These are phyloP conservation scores for Polymixis lichenea DNA, from an alignment of 2,888 invertebrate genomes.

Conservation along the genomic window DNA sequence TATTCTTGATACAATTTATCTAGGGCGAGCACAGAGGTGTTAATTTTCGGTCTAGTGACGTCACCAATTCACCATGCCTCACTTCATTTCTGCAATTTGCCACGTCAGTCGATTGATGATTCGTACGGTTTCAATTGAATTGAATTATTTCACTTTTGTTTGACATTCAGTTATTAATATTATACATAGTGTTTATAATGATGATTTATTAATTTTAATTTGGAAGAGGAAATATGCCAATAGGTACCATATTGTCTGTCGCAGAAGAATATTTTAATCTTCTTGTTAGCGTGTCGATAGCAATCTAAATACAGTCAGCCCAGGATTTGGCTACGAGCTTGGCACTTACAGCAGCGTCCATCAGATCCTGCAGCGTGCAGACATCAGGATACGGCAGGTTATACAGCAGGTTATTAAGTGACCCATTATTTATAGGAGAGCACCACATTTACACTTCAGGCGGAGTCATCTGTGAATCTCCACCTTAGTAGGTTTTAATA, in stretches of 20 bases:
- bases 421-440: too few relatives aligned
- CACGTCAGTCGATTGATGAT: conserved; percentile 48
- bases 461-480: too few relatives aligned
- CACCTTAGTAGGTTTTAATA: neutral
- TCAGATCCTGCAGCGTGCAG: too few relatives aligned
- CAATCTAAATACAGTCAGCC: too few relatives aligned
- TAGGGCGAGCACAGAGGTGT: conserved; percentile 11
- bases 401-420: too few relatives aligned
- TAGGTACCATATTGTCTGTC: neutral
- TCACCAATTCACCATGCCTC: conserved; percentile 32
- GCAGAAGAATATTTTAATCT: neutral
- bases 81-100: conserved; percentile 30
- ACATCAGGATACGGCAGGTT: too few relatives aligned
- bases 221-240: neutral
- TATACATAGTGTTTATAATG: conserved; percentile 21
- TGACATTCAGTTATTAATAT: conserved; percentile 41
- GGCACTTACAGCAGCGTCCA: too few relatives aligned
- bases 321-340: too few relatives aligned
- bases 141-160: conserved; percentile 46
- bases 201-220: conserved; percentile 23
- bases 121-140: conserved; percentile 42
- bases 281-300: too few relatives aligned
- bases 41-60: conserved; percentile 31
- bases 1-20: neutral
- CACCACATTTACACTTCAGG: too few relatives aligned